A percentile compares a stretch with the other conserved stretches of the same genome.
phyloP scores from a whole-genome alignment of 2,888 invertebrate species.

The Parascotia fuliginaria region DNA sequence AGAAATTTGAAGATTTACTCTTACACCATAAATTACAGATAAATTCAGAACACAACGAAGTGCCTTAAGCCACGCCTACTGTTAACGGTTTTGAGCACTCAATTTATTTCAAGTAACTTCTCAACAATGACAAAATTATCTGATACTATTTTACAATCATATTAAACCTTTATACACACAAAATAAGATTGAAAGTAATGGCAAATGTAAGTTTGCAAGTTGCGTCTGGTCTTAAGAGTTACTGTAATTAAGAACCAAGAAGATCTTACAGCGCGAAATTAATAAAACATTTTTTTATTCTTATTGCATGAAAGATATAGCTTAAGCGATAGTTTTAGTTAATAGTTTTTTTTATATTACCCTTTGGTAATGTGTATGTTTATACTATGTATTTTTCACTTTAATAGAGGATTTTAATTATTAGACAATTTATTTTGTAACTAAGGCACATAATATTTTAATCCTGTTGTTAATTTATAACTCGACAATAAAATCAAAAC shows the following conservation, averaged over 20 bases:
- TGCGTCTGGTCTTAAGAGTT: constrained; percentile 7
- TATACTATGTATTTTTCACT: no score
- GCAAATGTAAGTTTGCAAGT: neutral
- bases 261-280: neutral
- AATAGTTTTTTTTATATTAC: no score
- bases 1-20: neutral
- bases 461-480: no score
- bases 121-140: constrained; percentile 10
- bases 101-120: constrained; percentile 25
- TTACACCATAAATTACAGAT: constrained; percentile 6
- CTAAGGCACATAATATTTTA: no score
- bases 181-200: neutral
- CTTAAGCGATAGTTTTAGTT: no score
- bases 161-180: neutral
- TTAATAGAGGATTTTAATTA: no score
- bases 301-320: no score
- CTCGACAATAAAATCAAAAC: no score
- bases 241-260: neutral
- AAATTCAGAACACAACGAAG: constrained; percentile 8
- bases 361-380: no score
- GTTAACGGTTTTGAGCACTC: constrained; percentile 21
- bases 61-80: constrained; percentile 21
- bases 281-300: no score
- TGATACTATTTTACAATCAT: neutral
- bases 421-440: no score